Percentiles rank a stretch among this genome's conserved stretches.
phyloP scores from a whole-genome alignment of 2,113 vertebrate genomes.

The Piaya cayana region DNA sequence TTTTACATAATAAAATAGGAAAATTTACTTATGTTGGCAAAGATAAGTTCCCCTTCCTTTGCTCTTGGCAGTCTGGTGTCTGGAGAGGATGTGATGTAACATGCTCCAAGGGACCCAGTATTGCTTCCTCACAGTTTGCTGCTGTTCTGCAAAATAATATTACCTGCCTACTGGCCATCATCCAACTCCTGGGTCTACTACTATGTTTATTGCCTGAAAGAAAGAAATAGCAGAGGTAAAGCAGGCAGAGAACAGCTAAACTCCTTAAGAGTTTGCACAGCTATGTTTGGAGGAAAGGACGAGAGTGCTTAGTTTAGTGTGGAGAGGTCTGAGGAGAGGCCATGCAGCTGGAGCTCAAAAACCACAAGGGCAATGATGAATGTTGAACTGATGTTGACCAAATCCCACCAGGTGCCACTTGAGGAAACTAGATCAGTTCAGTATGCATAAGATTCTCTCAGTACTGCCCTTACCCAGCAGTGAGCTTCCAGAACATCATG shows the following conservation, averaged over 20 bases:
- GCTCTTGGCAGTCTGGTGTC: neutral
- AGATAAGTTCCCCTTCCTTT: neutral
- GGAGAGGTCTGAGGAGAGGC: neutral
- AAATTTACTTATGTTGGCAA: neutral
- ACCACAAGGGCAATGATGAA: neutral
- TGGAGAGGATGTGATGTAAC: neutral
- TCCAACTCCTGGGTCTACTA: neutral
- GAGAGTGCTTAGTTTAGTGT: neutral
- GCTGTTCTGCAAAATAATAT: neutral
- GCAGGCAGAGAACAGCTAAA: neutral
- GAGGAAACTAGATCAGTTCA: neutral
- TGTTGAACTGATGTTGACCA: neutral
- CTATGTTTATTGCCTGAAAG: neutral
- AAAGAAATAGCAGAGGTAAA: neutral
- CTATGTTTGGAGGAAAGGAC: neutral
- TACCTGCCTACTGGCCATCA: neutral
- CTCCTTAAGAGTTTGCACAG: neutral
- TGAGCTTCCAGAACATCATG: neutral
- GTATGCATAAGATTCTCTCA: neutral
- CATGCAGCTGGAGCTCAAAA: neutral
- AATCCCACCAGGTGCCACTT: neutral
- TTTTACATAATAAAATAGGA: neutral
- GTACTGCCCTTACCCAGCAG: neutral
- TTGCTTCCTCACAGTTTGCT: neutral
- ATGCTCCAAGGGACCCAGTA: fast-evolving